Base-by-base conservation (phyloP, 1,140 invertebrate species). In the Solenopsis invicta region DNA sequence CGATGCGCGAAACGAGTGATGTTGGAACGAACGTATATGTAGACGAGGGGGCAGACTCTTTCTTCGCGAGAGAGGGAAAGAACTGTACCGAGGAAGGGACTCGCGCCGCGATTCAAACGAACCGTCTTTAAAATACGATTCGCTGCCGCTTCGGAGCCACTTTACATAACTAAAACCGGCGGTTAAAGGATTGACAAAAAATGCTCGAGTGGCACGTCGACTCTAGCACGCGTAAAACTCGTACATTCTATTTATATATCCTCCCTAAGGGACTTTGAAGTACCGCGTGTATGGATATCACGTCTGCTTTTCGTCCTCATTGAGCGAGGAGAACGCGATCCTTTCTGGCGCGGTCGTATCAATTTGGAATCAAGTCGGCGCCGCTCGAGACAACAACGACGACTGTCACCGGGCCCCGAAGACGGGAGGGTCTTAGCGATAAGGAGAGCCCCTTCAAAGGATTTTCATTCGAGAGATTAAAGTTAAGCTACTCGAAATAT, bases 301-400 rank as follows among this genome's bases (percentile, higher is more conserved):
- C 64, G 71, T 86, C 89, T 92, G 91, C 61, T 92, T 93, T 90
- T 90, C 92, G 81, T 93, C 88, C 88, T 88, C 67, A 64, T 69
- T 69, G 64, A 48, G 80, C 66, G 85, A 82, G 66, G 87, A 88
- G 56, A 81, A 80, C 84, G 86, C 69, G 72, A 67, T 84, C 75
- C 72, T 78, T 90, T 62, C 76, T 88, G 80, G 54, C 52, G 88
- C 78, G n/a, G n/a, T 85, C 75, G 86, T 92, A 91, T 92, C 91
- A 69, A 87, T 86, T 72, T 72, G 61, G 85, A 88, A 92, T 77
- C 82, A 81, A 86, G 72, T 74, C 88, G 90, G 85, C 91, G 92
- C 92, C 92, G 92, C 91, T 93, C 91, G 76, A 92, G 86, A 74
- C 91, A 89, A 89, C 88, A 88, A 87, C 88, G 85, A 84, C 75